phyloP scores from a whole-genome alignment of 2,888 invertebrate species.

The Coecobrya sp. region DNA sequence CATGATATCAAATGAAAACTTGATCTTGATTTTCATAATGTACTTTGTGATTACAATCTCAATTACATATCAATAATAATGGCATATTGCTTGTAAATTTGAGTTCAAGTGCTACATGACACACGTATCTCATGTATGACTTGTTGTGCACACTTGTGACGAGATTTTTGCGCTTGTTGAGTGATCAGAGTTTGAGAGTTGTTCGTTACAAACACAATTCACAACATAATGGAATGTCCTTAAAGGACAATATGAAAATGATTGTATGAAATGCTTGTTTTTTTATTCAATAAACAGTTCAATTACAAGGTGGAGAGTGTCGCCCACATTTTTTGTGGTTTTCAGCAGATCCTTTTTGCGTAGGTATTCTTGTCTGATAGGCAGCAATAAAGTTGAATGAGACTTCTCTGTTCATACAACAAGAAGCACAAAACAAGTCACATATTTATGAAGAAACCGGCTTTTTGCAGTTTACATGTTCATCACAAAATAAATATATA shows the following conservation, averaged over 20 bases:
- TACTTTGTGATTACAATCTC: slow-evolving; percentile 49
- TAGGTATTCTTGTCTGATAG: slow-evolving; percentile 10
- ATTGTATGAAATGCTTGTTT: slow-evolving; percentile 28
- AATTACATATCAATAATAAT: slow-evolving; percentile 40
- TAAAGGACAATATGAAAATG: slow-evolving; percentile 30
- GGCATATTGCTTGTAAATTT: slow-evolving; percentile 8
- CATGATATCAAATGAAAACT: slow-evolving; percentile 66
- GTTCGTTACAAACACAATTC: background rate
- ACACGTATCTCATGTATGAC: background rate
- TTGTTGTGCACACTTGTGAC: background rate
- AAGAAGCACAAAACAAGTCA: background rate
- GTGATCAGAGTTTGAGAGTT: background rate
- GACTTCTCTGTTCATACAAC: background rate
- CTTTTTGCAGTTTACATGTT: slow-evolving; percentile 5
- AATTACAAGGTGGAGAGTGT: slow-evolving; percentile 34
- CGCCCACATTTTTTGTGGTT: slow-evolving; percentile 59
- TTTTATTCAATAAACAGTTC: slow-evolving; percentile 9
- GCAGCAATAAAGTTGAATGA: background rate
- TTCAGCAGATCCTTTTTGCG: background rate
- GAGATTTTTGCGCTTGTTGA: background rate
- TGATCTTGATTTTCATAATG: slow-evolving; percentile 58
- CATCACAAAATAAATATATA: background rate
- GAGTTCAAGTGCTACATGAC: background rate
- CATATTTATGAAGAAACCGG: slow-evolving; percentile 26
- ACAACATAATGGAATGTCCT: background rate